phyloP scores from a whole-genome alignment of 1,140 invertebrate genomes.

The Propsilocerus akamusi region DNA sequence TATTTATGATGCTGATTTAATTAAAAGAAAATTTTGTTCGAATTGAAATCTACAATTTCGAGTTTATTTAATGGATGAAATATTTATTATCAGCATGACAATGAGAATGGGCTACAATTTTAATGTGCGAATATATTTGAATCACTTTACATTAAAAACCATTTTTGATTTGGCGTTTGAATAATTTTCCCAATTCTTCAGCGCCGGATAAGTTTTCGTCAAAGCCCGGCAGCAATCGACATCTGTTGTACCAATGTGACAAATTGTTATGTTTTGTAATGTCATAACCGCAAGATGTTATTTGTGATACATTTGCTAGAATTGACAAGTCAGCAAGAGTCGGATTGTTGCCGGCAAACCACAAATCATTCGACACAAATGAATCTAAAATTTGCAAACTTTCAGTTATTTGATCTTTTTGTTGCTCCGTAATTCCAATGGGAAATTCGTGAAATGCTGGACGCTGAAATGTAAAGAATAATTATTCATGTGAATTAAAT shows the following conservation, averaged over 20 bases:
- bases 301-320: neutral
- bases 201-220: neutral
- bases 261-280: neutral
- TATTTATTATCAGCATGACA: no score
- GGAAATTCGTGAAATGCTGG: neutral
- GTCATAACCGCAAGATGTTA: neutral
- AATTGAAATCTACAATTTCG: no score
- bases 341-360: neutral
- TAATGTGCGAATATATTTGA: no score
- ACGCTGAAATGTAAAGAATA: no score
- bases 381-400: neutral
- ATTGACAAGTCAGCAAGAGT: neutral
- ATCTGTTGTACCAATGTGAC: neutral
- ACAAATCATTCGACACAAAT: neutral
- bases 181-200: neutral
- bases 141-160: no score
- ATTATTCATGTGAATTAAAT: neutral
- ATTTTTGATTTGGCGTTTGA: neutral
- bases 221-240: neutral
- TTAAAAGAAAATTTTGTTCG: no score
- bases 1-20: no score
- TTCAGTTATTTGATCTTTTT: neutral
- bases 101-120: no score
- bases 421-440: neutral
- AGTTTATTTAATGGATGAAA: no score